Base-by-base conservation (phyloP, 2,888 invertebrate species). In the Meandrusa payeni region DNA sequence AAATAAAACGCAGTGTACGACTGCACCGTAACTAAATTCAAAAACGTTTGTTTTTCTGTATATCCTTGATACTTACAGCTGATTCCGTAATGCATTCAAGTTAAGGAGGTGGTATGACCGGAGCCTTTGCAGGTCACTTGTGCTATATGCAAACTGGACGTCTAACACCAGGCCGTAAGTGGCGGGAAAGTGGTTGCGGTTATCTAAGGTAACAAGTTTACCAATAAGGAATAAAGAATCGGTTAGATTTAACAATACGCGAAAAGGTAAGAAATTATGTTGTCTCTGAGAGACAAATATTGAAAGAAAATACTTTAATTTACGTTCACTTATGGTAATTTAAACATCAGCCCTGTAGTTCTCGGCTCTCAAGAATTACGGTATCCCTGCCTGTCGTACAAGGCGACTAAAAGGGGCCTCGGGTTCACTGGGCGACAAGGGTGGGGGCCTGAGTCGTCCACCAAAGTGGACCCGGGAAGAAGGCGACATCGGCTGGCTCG, bases 121-220 rank as follows among this genome's bases (percentile, higher is more conserved):
- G 11, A 38, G 10, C 22, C 7, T 29, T 29, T 38, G 32, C 34
- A 12, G 26, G 33, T 17, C 23, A 48, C 24, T 24, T 19, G 33
- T 33, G 46, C 37, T 39, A 51, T 56, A 38, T 44, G 44, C 49
- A 48, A 56, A 49, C 46, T 42, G 43, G 48, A 24, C 53, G 53
- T 26, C 27, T 54, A 51, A 49, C 45, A 48, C 38, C 10, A 22
- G 39, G 31, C 41, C 31, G 48, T 48, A 47, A 50, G 32, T 50
- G 48, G 52, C 49, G 52, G 51, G 57, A 56, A 57, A 56, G 56
- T 50, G 42, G 55, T 42, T 44, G 34, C 42, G 46, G 47, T 48
- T 52, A 52, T 51, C 54, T 48, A 51, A 50, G 47, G 47, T 41
- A 55, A 60, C 59, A 49, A 56, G 60, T 60, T 59, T 50, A 45